Evolutionary conservation across 1,140 invertebrate species (phyloP), one percentile per base, ranked within the genome.

Genomic region (Drosophila miranda): DNA sequence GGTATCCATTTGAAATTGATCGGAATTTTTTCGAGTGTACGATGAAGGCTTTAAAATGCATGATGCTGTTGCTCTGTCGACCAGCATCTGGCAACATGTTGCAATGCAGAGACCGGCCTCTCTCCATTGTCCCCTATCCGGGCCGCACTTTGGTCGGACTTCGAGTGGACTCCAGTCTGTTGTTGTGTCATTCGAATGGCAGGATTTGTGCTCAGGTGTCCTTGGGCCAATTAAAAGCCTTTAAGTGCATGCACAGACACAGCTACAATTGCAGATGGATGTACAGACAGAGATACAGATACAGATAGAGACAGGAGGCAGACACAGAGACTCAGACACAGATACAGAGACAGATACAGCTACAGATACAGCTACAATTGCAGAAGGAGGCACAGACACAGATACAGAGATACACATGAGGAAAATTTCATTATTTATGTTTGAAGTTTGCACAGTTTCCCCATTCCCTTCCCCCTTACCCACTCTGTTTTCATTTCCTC

Each of bases 191-290:
- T 63, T 74, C 74, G 70, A 42, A 75, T 54, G 62, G 46, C 51
- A 56, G 59, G 57, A 72, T 43, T 46, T 48, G 61, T 60, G 51
- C 42, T 75, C 77, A 79, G 72, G 73, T 81, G 81, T 77, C 81
- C 81, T 86, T 84, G 81, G 60, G 66, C 81, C 86, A 84, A 84
- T 84, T 86, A 86, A 86, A 84, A 74, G 77, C 56, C 73, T 74
- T 66, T 54, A 80, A 57, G 60, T 38, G 52, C 57, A 49, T 43
- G 62, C 48, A 26, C 56, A 53, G 5, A 21, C 23, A 49, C 26
- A 61, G 34, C 34, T 13, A 13, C 34, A 38, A 4, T 13, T 38
- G 11, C 34, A 38, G 11, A 38, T 38, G 34, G 11, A 38, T 4
- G 34, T 19, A 21, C 50, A 16, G 11, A 13, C 14, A 28, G 45